Percentiles rank a stretch among this genome's conserved stretches.
Conservation (phyloP, 2,888 invertebrate species). For the Parapristionchus giblindavisi region DNA sequence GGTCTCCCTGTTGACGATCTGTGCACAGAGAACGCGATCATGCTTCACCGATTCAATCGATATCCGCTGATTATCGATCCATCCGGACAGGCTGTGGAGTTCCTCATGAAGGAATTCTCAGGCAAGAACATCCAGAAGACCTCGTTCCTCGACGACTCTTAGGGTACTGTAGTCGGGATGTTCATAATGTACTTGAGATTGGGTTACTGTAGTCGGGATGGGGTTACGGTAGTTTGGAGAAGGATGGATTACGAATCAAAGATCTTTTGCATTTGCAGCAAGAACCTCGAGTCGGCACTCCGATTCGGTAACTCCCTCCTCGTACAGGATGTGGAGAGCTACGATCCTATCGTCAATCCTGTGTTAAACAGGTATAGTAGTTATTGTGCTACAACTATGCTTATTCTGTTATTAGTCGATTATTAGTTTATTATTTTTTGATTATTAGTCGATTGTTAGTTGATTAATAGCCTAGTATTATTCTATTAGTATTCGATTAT, state of each 20-base stretch:
- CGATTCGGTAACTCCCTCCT: constrained; percentile 97
- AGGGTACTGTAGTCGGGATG: no score
- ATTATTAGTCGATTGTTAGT: no score
- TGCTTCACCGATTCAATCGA: constrained; percentile 89
- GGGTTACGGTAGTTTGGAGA: no score
- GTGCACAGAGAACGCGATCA: constrained; percentile 97
- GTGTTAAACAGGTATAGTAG: constrained; percentile 86
- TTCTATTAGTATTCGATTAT: no score
- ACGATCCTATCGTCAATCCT: constrained; percentile 98
- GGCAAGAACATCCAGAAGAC: constrained; percentile 76
- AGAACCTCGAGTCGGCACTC: constrained; percentile 95
- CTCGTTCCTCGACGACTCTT: constrained; percentile 95
- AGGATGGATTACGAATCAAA: not conserved
- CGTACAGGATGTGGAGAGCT: constrained; percentile 98
- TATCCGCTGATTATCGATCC: constrained; percentile 99
- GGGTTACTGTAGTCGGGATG: not conserved
- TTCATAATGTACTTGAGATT: no score
- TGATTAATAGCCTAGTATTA: no score
- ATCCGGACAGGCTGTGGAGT: constrained; percentile 98
- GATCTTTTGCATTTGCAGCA: constrained; percentile 75
- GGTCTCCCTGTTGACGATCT: constrained; percentile 95
- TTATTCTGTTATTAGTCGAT: no score
- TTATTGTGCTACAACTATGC: no score
- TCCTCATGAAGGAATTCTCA: constrained; percentile 95
- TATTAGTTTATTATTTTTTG: no score